Conservation (phyloP, 2,888 invertebrate species). For the Tholera decimalis region DNA sequence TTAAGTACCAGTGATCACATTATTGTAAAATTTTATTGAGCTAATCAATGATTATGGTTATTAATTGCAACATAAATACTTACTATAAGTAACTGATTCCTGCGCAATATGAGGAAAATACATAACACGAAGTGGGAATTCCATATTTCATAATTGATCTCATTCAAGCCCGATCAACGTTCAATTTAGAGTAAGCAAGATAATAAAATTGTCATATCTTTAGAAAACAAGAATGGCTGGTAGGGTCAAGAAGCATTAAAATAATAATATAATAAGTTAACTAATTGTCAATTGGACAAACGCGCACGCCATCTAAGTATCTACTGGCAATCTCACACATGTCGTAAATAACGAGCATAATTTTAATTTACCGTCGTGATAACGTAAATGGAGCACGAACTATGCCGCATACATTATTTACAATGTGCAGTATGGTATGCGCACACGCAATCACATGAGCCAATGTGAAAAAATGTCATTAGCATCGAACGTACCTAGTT, state of each 20-base stretch:
- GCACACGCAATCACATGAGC: constrained; percentile 83
- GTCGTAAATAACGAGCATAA: constrained; percentile 78
- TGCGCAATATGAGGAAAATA: constrained; percentile 21
- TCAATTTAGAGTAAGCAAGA: constrained; percentile 27
- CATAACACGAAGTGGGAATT: constrained; percentile 24
- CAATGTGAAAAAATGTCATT: constrained; percentile 82
- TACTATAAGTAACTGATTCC: constrained; percentile 19
- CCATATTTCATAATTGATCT: constrained; percentile 25
- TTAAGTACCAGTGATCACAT: no score
- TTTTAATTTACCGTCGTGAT: constrained; percentile 85
- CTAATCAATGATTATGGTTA: no score
- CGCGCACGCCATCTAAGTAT: constrained; percentile 56
- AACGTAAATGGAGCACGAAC: constrained; percentile 89
- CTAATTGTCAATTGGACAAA: constrained; percentile 16
- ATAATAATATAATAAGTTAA: constrained; percentile 19
- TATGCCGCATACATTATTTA: constrained; percentile 84
- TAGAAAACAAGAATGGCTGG: constrained; percentile 13
- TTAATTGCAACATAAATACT: constrained; percentile 33
- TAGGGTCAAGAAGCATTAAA: constrained; percentile 25
- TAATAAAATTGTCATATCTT: constrained; percentile 20
- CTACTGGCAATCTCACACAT: constrained; percentile 73
- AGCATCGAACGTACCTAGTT: constrained; percentile 73
- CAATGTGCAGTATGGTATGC: constrained; percentile 80
- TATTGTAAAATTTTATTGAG: no score
- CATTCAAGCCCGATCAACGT: constrained; percentile 5